A percentile compares a stretch with the other conserved stretches of the same genome.
Conservation (phyloP, 2,113 vertebrate species). For the Istiophorus platypterus region DNA sequence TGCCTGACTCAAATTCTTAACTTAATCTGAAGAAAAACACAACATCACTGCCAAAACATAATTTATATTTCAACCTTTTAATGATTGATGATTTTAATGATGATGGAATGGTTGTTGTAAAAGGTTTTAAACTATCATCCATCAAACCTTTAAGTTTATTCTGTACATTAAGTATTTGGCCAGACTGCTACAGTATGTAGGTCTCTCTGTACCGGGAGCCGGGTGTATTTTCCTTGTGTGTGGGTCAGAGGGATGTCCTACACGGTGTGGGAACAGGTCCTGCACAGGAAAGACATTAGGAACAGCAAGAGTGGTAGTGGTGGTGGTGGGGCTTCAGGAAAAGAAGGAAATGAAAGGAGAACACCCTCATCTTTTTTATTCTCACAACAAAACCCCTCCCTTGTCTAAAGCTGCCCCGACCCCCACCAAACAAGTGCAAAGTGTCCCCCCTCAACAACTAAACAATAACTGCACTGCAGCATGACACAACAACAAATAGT, state of each 20-base stretch:
- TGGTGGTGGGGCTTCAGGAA: constrained; percentile 71
- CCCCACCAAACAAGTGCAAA: constrained; percentile 45
- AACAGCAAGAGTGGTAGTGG: constrained; percentile 52
- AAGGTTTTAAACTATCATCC: not conserved
- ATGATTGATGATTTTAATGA: not conserved
- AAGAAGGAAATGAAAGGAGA: constrained; percentile 80
- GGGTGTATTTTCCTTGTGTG: constrained; percentile 42
- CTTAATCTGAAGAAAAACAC: not conserved
- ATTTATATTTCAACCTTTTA: not conserved
- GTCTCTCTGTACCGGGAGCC: constrained; percentile 7
- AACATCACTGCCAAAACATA: not conserved
- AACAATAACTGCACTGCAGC: constrained; percentile 64
- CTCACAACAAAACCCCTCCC: constrained; percentile 63
- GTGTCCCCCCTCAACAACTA: constrained; percentile 41
- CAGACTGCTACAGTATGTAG: not conserved
- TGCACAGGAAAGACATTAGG: constrained; percentile 78
- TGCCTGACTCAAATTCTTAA: not conserved
- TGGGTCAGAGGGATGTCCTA: constrained; percentile 46
- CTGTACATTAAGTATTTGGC: not conserved
- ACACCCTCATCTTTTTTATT: constrained; percentile 77
- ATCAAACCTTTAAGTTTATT: not conserved
- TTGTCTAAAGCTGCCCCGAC: constrained; percentile 11
- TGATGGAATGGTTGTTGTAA: not conserved
- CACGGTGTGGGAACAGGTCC: constrained; percentile 75
- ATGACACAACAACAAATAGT: constrained; percentile 75